Base-by-base conservation (phyloP, 2,888 invertebrate species). In the Epinotia demarniana region DNA sequence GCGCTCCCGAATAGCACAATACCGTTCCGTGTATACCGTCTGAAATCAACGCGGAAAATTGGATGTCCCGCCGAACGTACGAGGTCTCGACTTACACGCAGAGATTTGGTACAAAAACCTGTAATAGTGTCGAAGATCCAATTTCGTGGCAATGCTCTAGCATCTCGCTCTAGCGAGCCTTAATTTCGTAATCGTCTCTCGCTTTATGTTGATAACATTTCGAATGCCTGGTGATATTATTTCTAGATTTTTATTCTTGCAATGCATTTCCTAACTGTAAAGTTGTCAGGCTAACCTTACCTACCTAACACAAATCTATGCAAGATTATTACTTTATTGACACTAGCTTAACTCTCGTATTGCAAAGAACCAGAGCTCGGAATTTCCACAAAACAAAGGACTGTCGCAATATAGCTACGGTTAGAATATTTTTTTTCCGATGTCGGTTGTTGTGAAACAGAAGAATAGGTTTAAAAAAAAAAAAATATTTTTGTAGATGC, bases 31-130 rank as follows among this genome's bases (percentile, higher is more conserved):
- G 53, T 55, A 13, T 27, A 18, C n/a, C 49, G 72, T 57, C 19
- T 43, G 72, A 57, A 64, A 64, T 57, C 64, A 72, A 49, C 49
- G 63, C 46, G 61, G 73, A 63, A 69, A 74, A 74, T 74, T 74
- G 73, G 69, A 63, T 69, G 58, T 69, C 61, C 67, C 73, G 66
- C 39, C 33, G 49, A 61, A 57, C 63, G 57, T 33, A 58, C 73
- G 73, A 67, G 67, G 55, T 74, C 55, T 69, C 69, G 13, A 46
- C 57, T 69, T 74, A 69, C 39, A 63, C 19, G 43, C 60, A n/a
- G 19, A 70, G 69, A 58, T 74, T 70, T 19, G 63, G 69, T 19
- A 62, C 69, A 63, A 68, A 69, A 46, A 68, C 62, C 62, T 62
- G 68, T 55, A 57, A 57, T 73, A 57, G 62, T 55, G 46, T 68